Evolutionary conservation across 2,888 invertebrate species (phyloP), one percentile per base, ranked within the genome.

Genomic region (Diarsia dahlii): DNA sequence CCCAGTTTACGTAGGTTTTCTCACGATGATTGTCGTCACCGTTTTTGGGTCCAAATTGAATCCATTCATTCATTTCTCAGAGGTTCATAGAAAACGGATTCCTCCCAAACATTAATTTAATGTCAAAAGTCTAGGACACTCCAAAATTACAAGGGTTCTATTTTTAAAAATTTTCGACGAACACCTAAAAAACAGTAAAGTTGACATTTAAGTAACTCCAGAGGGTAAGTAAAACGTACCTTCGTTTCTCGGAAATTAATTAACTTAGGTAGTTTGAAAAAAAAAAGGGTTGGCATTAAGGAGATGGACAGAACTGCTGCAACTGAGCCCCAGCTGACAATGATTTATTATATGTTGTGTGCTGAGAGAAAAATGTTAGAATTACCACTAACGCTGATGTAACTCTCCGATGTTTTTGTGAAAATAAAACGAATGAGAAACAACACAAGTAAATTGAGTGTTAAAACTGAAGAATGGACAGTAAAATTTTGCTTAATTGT

Each of bases 321-420:
- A 91, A 88, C 91, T 91, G 91, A 91, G 91, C 88, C 89, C 88
- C 87, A 45, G 65, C 87, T 89, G 91, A 91, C 91, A 91, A 89
- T 89, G 91, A 91, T 91, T 90, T 91, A 91, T 91, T 87, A 73
- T 81, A 77, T 87, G 82, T 82, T 81, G 81, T 85, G 83, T 80
- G 80, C 65, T 76, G 66, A 62, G 74, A 83, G 84, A 87, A 87
- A 88, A 87, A 88, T 85, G 82, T 80, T 74, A 56, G 68, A 62
- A 71, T 50, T 52, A 73, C 84, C 76, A 80, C 80, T 83, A 85
- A 84, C 72, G 72, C 60, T 73, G 78, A 75, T 76, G 80, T 62
- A 74, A 76, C 74, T 80, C 76, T 34, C 56, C 50, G 9, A 10
- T 23, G 65, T 71, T 68, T 68, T 68, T 74, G 60, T 62, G 45